Conservation (phyloP, 2,797 vertebrate genomes). For the Rhadinocentrus ornatus region DNA sequence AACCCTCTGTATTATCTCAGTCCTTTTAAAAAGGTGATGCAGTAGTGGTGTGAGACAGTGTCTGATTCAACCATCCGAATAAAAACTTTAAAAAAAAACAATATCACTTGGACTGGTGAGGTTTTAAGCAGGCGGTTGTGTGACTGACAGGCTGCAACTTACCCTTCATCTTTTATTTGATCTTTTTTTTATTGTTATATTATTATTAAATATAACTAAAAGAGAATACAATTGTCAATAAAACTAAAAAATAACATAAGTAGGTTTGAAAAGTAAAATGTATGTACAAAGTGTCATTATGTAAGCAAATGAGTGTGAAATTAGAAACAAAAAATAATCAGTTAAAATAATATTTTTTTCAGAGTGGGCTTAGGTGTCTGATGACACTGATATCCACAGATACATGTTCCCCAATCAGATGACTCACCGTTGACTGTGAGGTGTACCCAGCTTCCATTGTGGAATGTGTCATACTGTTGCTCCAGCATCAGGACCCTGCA, state of each 20-base stretch:
- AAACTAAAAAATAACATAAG: neutral
- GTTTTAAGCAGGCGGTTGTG: neutral
- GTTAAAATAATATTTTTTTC: neutral
- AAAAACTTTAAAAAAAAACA: neutral
- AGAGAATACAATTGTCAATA: neutral
- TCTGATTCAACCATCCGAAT: slow-evolving; percentile 14
- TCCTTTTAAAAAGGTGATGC: slow-evolving; percentile 35
- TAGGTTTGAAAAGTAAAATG: neutral
- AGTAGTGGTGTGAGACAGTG: slow-evolving; percentile 35
- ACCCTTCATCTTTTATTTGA: neutral
- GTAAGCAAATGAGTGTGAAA: neutral
- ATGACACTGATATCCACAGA: slow-evolving; percentile 6
- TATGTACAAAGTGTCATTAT: neutral
- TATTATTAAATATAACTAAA: neutral
- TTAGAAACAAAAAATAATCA: neutral
- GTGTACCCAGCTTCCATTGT: slow-evolving; percentile 99
- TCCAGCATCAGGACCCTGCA: slow-evolving; percentile 99
- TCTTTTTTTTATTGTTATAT: neutral
- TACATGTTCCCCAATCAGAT: slow-evolving; percentile 13
- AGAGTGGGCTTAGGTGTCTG: neutral
- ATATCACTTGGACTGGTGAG: neutral
- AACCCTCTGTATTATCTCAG: slow-evolving; percentile 40
- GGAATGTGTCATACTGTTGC: slow-evolving; percentile 98
- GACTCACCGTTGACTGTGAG: slow-evolving; percentile 96
- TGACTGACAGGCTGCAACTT: neutral